Evolutionary conservation across 2,113 vertebrate genomes (phyloP), one percentile per base, ranked within the genome.

Genomic region (Sigmodon hispidus): DNA sequence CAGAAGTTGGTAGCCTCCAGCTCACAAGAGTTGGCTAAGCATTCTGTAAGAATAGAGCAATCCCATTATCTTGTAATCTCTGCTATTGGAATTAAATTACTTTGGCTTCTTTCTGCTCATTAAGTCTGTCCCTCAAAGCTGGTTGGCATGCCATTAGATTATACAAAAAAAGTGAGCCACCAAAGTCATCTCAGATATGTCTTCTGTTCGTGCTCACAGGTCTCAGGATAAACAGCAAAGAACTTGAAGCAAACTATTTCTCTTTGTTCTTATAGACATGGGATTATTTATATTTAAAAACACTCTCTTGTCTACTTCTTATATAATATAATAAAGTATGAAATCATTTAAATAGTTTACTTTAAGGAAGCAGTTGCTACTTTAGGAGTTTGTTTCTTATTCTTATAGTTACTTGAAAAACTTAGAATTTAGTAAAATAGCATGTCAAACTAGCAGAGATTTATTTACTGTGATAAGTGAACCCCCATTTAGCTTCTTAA

Each of bases 311-410:
- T 95, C 45, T 15, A 29, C 52, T 86, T 95, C 61, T 81, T 89
- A 48, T 22, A 65, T 92, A 88, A 7, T 73, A 70, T 87, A 29
- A 65, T 90, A 88, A 93, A 70, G 26, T 70, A 7, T 55, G 36
- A 11, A 89, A 63, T 87, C 10, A 96, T 85, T 96, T 89, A 94
- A 87, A 86, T n/a, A 80, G 43, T 50, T 8, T 29, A 83, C 40
- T 90, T 92, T 94, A 88, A 96, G n/a, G 63, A 79, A 92, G 34
- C 15, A 61, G 29, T 73, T 93, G 87, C 69, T 59, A 77, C 19
- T 72, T 26, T 85, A 75, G 55, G 43, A 77, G 24, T 77, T 81
- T 61, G 17, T 91, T 85, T 90, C 63, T 92, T 36, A 91, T 59
- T 88, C 22, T 63, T 11, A 69, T 24, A 86, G 36, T 67, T 87